Percentiles rank a stretch among this genome's conserved stretches.
These are phyloP conservation scores for Falco peregrinus DNA, from an alignment of 2,797 vertebrate genomes.

Conservation along the genomic window DNA sequence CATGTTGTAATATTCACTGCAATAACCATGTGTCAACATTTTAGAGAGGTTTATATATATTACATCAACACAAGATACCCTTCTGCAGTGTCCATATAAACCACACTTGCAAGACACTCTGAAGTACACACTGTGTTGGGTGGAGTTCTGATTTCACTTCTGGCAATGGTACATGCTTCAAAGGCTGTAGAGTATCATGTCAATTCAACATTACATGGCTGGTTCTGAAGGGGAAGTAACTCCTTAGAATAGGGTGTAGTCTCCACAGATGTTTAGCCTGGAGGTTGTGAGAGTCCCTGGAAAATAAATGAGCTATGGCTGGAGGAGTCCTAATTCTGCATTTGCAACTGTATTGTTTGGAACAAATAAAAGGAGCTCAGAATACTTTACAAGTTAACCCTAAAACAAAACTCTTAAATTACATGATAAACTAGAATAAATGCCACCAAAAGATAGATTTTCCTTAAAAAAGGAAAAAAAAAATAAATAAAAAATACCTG, in stretches of 20 bases:
- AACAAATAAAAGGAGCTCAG: not conserved
- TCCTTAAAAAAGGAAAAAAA: not conserved
- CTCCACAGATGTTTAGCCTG: slow-evolving; percentile 46
- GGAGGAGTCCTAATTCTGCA: not conserved
- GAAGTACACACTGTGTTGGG: not conserved
- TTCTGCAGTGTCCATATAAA: not conserved
- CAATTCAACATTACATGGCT: not conserved
- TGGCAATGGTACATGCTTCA: not conserved
- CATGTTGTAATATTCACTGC: not conserved
- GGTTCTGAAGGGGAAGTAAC: slow-evolving; percentile 29
- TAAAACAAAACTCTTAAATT: not conserved
- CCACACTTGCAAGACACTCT: not conserved
- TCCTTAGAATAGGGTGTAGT: not conserved
- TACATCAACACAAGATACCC: not conserved
- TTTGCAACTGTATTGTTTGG: not conserved
- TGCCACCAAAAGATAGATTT: not conserved
- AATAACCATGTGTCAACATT: not conserved
- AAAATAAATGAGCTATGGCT: slow-evolving; percentile 1
- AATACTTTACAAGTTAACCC: not conserved
- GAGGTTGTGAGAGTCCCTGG: not conserved
- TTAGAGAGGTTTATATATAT: not conserved
- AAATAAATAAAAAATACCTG: not conserved
- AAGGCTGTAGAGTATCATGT: not conserved
- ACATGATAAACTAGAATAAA: not conserved
- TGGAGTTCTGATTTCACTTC: slow-evolving; percentile 2